A percentile compares a stretch with the other conserved stretches of the same genome.
Conservation (phyloP, 2,113 vertebrate genomes). For the Oreochromis tanganicae region DNA sequence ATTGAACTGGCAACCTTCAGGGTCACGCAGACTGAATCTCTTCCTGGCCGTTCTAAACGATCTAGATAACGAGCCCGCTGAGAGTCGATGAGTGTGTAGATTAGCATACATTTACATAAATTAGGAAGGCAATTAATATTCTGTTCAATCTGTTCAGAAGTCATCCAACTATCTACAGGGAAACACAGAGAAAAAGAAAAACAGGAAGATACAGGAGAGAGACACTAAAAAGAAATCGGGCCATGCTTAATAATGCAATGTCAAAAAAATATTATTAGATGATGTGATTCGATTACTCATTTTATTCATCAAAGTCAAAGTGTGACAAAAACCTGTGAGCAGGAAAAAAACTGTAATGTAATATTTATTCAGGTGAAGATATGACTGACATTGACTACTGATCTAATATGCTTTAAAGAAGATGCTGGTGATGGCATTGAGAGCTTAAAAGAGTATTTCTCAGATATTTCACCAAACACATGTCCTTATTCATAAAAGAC, state of each 20-base stretch:
- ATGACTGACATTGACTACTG: not conserved
- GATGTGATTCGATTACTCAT: not conserved
- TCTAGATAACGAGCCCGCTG: slow-evolving; percentile 67
- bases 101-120: slow-evolving; percentile 69
- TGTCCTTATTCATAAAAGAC: not conserved
- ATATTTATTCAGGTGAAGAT: not conserved
- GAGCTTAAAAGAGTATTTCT: not conserved
- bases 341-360: not conserved
- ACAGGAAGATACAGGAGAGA: slow-evolving; percentile 20
- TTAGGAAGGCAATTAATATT: slow-evolving; percentile 69
- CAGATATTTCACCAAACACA: not conserved
- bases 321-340: not conserved
- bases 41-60: slow-evolving; percentile 56
- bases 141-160: slow-evolving; percentile 66
- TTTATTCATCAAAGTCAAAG: not conserved
- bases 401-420: not conserved
- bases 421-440: not conserved
- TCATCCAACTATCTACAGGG: slow-evolving; percentile 46
- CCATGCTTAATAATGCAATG: not conserved
- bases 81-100: slow-evolving; percentile 65
- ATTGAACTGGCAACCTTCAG: slow-evolving; percentile 69
- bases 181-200: slow-evolving; percentile 27
- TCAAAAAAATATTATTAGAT: slow-evolving; percentile 1
- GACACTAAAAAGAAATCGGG: slow-evolving; percentile 17
- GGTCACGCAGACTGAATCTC: slow-evolving; percentile 64